Evolutionary conservation across 2,888 invertebrate species (phyloP), one percentile per base, ranked within the genome.

Genomic region (Pseudococcus longispinus): DNA sequence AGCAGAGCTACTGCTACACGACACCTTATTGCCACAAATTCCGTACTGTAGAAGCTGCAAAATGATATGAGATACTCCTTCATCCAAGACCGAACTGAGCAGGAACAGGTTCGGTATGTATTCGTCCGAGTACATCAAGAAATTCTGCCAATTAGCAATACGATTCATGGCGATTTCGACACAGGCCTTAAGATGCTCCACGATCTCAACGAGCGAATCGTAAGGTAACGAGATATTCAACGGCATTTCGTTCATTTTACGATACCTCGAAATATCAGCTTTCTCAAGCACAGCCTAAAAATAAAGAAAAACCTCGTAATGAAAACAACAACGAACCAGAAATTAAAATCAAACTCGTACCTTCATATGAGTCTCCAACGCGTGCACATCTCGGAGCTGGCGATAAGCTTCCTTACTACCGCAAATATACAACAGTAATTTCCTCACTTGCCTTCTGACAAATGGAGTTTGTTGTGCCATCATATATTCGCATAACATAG

Each of bases 371-470:
- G 96, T 96, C 89, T 96, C 96, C 6, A 98, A 92, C 0, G 97
- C 96, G 91, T 98, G 98, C 18, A 97, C 93, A 92, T 99, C 99
- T 70, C 98, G 94, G 89, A 97, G 92, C 90, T 97, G 96, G 0
- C 98, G 94, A 92, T 99, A 99, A 87, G 97, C 96, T 89, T 99
- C 98, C 90, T 98, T 97, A 87, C 96, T 97, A 29, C 98, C 98
- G 90, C 98, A 98, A 89, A 98, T 95, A 89, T 97, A 95, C 89
- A 98, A 92, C 23, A 99, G 91, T 23, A 99, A 92, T 91, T 98
- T 98, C 86, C 98, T 94, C 0, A 96, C 96, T 93, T 98, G 98
- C 88, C 98, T 94, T 89, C 98, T 93, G 0, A 96, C 94, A 89
- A 94, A 94, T 11, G 98, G 96, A n/a, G 97, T 96, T 90, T 96